phyloP scores from a whole-genome alignment of 2,113 vertebrate species.

The Parus major region DNA sequence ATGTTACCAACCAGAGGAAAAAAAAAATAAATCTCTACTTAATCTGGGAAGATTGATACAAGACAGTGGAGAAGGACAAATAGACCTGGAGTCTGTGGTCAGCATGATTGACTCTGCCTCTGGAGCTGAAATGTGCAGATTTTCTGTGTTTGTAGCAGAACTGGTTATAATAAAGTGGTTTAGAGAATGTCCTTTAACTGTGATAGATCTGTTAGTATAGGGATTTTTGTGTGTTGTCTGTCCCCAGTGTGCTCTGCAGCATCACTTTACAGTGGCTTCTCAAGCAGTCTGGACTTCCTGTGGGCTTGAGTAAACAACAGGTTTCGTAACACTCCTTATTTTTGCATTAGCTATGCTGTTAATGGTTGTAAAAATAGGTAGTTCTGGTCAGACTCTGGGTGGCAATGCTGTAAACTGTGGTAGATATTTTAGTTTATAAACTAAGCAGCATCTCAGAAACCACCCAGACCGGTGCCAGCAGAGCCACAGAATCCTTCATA shows the following conservation, averaged over 20 bases:
- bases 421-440: neutral
- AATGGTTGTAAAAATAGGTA: neutral
- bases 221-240: neutral
- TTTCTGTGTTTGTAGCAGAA: neutral
- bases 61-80: neutral
- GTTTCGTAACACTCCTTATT: neutral
- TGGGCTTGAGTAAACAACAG: conserved; percentile 14
- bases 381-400: neutral
- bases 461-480: neutral
- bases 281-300: neutral
- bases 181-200: neutral
- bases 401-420: neutral
- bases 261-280: neutral
- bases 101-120: neutral
- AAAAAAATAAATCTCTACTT: neutral
- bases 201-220: neutral
- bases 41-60: neutral
- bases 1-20: neutral
- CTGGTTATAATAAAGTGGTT: neutral
- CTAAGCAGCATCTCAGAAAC: neutral
- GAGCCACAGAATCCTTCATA: neutral
- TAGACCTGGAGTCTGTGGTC: neutral
- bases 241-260: neutral
- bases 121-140: neutral
- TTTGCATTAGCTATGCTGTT: conserved; percentile 2